phyloP scores from a whole-genome alignment of 2,888 invertebrate species.

The Dolomedes plantarius region DNA sequence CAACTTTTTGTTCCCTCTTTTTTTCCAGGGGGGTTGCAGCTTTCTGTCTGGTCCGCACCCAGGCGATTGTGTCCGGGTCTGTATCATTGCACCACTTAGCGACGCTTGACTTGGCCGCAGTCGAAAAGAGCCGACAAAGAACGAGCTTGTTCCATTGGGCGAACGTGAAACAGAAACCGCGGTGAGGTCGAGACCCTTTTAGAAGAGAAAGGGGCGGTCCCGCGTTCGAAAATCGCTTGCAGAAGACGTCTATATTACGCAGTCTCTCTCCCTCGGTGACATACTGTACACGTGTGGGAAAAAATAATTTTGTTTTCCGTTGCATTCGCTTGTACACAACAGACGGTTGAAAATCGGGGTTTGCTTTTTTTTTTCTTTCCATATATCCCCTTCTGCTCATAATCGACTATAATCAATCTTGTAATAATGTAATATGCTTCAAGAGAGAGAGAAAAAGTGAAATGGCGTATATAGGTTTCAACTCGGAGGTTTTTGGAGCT shows the following conservation, averaged over 20 bases:
- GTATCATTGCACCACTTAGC: constrained; percentile 64
- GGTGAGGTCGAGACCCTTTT: constrained; percentile 1
- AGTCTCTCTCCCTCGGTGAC: neutral
- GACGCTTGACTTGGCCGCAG: constrained; percentile 61
- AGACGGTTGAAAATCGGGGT: neutral
- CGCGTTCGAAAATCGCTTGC: neutral
- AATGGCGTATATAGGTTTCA: too few relatives aligned
- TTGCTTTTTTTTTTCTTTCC: too few relatives aligned
- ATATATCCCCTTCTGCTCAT: too few relatives aligned
- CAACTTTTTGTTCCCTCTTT: constrained; percentile 37
- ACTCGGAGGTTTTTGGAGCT: too few relatives aligned
- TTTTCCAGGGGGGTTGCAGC: too few relatives aligned
- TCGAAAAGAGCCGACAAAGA: neutral
- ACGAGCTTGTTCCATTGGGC: neutral
- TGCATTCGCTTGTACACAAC: neutral
- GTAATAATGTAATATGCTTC: neutral
- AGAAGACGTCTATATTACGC: constrained; percentile 1
- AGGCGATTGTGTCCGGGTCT: neutral
- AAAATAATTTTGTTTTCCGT: neutral
- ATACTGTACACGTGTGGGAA: neutral
- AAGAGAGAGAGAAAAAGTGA: too few relatives aligned
- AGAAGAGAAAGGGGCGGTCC: neutral
- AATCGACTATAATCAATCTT: constrained; percentile 3
- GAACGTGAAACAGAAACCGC: neutral
- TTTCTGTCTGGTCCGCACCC: neutral